Evolutionary conservation across 2,113 vertebrate genomes (phyloP).

Genomic region (Dryoscopus gambensis): DNA sequence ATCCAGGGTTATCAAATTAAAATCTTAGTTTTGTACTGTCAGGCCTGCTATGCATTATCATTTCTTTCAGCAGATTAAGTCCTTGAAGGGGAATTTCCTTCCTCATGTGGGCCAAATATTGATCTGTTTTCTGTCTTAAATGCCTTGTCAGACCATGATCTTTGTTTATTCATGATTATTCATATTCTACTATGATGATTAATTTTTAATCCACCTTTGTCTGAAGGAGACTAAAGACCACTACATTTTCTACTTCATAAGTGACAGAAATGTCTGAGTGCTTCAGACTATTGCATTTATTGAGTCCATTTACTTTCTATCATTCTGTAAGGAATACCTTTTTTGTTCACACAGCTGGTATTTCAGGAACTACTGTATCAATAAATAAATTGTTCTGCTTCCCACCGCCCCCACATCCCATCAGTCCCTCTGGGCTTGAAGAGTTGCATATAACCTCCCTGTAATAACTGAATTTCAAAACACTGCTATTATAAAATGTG

Average conservation of each 20-base stretch:
- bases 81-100: neutral
- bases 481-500: neutral
- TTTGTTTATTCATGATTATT: constrained; percentile 2
- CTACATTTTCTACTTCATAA: neutral
- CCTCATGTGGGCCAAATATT: neutral
- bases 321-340: neutral
- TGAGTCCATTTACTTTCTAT: neutral
- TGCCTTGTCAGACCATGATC: neutral
- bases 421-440: neutral
- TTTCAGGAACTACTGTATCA: neutral
- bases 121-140: neutral
- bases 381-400: neutral
- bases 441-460: neutral
- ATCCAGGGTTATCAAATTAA: neutral
- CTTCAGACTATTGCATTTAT: neutral
- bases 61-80: neutral
- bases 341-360: neutral
- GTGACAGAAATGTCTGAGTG: neutral
- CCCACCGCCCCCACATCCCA: fast-evolving
- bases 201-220: constrained; percentile 7
- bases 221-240: neutral
- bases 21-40: neutral
- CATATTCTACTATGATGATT: neutral
- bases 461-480: constrained; percentile 26
- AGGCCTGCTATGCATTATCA: neutral